phyloP scores from a whole-genome alignment of 2,113 vertebrate genomes.

The Pseudopodoces humilis region DNA sequence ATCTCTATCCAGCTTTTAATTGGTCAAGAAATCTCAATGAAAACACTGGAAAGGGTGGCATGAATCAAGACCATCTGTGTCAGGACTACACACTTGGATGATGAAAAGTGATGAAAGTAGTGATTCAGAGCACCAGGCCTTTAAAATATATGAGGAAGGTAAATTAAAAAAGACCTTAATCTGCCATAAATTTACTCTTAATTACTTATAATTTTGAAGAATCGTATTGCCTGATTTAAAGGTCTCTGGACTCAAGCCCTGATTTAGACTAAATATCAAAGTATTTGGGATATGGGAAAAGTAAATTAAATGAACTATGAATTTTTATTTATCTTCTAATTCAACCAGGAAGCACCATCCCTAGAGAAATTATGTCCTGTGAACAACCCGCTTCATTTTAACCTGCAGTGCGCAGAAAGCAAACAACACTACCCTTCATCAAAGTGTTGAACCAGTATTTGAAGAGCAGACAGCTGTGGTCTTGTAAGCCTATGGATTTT shows the following conservation, averaged over 20 bases:
- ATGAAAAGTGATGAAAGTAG: background rate
- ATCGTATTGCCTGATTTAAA: background rate
- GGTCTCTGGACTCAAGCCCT: background rate
- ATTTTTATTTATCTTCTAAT: constrained; percentile 2
- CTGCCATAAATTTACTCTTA: background rate
- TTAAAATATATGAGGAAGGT: background rate
- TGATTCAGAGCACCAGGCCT: background rate
- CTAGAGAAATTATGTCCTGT: constrained; percentile 42
- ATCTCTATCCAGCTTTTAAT: background rate
- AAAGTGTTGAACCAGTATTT: constrained; percentile 34
- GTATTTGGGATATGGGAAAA: background rate
- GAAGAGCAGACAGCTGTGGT: constrained; percentile 37
- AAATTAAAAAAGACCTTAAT: background rate
- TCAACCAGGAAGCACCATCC: background rate
- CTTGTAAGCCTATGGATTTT: constrained; percentile 27
- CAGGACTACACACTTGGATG: background rate
- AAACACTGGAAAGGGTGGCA: background rate
- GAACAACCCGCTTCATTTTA: constrained; percentile 53
- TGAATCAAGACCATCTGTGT: background rate
- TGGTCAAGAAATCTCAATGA: background rate
- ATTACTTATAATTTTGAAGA: background rate
- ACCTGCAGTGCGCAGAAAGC: constrained; percentile 32
- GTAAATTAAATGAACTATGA: background rate
- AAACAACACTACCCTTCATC: constrained; percentile 34
- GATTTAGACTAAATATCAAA: background rate